A percentile compares a stretch with the other conserved stretches of the same genome.
Conservation (phyloP, 2,797 vertebrate species). For the Cygnus olor region DNA sequence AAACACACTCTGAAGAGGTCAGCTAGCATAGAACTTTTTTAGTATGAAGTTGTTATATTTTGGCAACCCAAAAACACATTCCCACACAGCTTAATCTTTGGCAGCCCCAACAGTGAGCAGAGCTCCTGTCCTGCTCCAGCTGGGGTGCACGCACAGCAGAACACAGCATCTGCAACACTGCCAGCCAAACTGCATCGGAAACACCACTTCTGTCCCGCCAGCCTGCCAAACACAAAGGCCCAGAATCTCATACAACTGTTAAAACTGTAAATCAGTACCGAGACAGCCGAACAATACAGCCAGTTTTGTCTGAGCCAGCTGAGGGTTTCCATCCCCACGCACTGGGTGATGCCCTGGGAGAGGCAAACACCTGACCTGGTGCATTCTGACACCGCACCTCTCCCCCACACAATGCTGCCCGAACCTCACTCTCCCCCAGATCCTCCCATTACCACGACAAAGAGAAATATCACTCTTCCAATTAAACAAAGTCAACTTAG, state of each 20-base stretch:
- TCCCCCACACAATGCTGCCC: background rate
- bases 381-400: background rate
- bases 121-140: background rate
- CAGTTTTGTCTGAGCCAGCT: background rate
- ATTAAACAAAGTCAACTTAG: background rate
- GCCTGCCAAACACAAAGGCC: background rate
- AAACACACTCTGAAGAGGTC: background rate
- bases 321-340: background rate
- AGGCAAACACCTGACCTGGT: background rate
- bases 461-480: background rate
- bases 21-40: background rate
- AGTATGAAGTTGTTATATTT: background rate
- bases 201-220: background rate
- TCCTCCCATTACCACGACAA: background rate
- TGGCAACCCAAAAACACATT: background rate
- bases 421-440: background rate
- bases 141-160: background rate
- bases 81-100: background rate
- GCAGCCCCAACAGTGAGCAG: background rate
- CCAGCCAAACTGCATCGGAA: background rate
- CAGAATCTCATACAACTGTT: background rate
- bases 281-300: accelerated
- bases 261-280: background rate
- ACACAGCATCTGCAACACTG: background rate
- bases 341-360: background rate